A percentile compares a stretch with the other conserved stretches of the same genome.
phyloP scores from a whole-genome alignment of 2,113 vertebrate genomes.

The Proterorhinus semilunaris region DNA sequence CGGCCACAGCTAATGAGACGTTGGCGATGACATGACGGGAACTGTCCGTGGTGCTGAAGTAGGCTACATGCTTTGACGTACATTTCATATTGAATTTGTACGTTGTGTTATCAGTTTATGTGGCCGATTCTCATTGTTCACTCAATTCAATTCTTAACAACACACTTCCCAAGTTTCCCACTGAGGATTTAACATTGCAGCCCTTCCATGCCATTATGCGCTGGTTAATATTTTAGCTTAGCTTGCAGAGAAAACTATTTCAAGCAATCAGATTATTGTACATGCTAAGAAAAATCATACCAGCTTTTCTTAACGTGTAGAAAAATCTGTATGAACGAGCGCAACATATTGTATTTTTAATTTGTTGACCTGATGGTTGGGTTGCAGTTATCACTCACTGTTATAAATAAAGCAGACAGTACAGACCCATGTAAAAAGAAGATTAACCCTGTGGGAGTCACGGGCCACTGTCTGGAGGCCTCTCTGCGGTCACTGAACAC shows the following conservation, averaged over 20 bases:
- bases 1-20: conserved; percentile 24
- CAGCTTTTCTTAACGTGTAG: background rate
- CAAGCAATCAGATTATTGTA: too few species aligned
- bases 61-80: conserved; percentile 10
- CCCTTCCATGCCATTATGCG: too few species aligned
- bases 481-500: conserved; percentile 31
- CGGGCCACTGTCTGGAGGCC: conserved; percentile 22
- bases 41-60: conserved; percentile 69
- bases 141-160: background rate
- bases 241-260: too few species aligned
- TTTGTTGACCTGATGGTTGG: conserved; percentile 17
- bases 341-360: background rate
- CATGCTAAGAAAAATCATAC: too few species aligned
- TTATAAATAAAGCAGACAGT: conserved; percentile 24
- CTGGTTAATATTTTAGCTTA: too few species aligned
- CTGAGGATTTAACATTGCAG: background rate
- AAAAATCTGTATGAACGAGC: too few species aligned
- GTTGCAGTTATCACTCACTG: background rate
- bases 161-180: background rate
- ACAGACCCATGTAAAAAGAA: conserved; percentile 31
- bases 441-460: conserved; percentile 40
- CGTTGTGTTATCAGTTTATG: too few species aligned
- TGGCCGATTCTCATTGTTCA: too few species aligned
- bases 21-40: conserved; percentile 45
- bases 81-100: background rate